Evolutionary conservation across 2,888 invertebrate genomes (phyloP).

Genomic region (Aquatica leii): DNA sequence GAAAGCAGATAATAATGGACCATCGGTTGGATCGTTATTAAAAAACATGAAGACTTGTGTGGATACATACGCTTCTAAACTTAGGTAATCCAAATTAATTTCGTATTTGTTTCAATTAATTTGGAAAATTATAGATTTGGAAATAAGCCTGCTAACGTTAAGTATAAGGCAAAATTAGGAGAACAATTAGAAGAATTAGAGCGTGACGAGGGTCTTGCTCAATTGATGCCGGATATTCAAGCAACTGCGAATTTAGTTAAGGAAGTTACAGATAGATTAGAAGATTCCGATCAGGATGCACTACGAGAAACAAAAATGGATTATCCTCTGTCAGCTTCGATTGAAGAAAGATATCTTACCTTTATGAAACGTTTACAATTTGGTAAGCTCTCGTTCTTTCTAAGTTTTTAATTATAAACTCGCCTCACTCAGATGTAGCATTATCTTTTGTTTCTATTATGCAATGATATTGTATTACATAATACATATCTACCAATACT

Average conservation of each 20-base stretch:
- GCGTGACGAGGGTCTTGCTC: constrained; percentile 88
- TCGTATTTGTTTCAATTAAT: no score
- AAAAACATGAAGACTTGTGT: constrained; percentile 91
- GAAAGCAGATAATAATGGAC: constrained; percentile 57
- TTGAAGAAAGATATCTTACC: constrained; percentile 82
- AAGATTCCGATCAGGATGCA: constrained; percentile 56
- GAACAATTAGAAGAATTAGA: constrained; percentile 72
- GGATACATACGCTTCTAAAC: constrained; percentile 87
- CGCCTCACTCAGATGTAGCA: no score
- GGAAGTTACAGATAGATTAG: constrained; percentile 57
- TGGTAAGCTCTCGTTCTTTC: no score
- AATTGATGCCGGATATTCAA: constrained; percentile 91
- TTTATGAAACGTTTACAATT: constrained; percentile 91
- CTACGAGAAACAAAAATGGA: constrained; percentile 58
- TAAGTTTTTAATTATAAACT: no score
- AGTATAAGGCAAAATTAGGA: constrained; percentile 50
- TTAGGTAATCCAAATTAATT: constrained; percentile 69
- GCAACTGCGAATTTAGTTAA: constrained; percentile 67
- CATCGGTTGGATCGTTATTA: constrained; percentile 79
- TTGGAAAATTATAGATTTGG: constrained; percentile 51
- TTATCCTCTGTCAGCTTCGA: constrained; percentile 64
- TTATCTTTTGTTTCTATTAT: no score
- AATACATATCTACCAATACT: no score
- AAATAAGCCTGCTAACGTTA: constrained; percentile 46
- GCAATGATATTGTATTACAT: no score